phyloP scores from a whole-genome alignment of 2,797 vertebrate genomes.

The Hylomyscus alleni region DNA sequence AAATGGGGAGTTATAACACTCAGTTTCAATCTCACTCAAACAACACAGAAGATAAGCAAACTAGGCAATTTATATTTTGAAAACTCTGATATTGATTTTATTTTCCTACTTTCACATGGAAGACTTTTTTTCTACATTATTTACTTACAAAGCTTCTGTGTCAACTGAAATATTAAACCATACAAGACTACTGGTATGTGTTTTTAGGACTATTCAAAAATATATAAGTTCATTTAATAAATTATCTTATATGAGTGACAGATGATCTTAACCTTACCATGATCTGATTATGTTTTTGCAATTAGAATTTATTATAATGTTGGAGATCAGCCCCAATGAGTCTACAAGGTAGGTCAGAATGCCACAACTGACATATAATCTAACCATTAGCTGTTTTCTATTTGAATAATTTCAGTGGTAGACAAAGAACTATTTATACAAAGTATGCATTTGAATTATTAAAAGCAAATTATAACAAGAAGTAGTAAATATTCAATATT shows the following conservation, averaged over 20 bases:
- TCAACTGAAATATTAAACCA: neutral
- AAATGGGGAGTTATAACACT: too few relatives aligned
- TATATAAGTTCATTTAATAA: neutral
- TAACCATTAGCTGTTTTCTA: neutral
- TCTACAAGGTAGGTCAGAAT: too few relatives aligned
- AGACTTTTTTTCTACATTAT: neutral
- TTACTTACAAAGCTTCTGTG: neutral
- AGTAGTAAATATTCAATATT: neutral
- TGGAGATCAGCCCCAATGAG: neutral
- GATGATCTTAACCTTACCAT: neutral
- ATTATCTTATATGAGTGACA: neutral
- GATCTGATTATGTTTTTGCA: neutral
- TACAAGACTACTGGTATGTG: neutral
- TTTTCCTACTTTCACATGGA: neutral
- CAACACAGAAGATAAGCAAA: too few relatives aligned
- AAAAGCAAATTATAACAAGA: neutral
- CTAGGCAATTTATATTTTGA: neutral
- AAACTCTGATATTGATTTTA: neutral
- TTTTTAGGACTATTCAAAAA: neutral
- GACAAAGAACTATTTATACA: neutral
- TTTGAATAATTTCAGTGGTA: neutral
- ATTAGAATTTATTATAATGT: neutral
- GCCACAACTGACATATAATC: neutral
- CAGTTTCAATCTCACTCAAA: neutral
- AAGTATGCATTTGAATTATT: neutral